Evolutionary conservation across 2,888 invertebrate genomes (phyloP).

Genomic region (Mythimna vitellina): DNA sequence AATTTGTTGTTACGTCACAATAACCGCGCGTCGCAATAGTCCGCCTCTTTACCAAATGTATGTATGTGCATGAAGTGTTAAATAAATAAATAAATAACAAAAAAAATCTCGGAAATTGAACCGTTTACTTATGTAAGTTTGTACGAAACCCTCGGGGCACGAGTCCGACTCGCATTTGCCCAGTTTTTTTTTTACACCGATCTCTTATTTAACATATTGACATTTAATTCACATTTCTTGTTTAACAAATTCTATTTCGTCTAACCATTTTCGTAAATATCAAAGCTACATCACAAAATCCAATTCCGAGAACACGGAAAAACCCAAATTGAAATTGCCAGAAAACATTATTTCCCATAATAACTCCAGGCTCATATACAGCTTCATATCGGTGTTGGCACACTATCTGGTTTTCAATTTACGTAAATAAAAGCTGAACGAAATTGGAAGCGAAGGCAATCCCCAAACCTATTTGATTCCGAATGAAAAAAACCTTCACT

Average conservation of each 20-base stretch:
- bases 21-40: too few relatives aligned
- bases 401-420: constrained; percentile 37
- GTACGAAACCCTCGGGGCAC: too few relatives aligned
- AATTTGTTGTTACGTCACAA: too few relatives aligned
- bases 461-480: constrained; percentile 8
- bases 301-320: not conserved
- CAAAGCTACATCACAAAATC: not conserved
- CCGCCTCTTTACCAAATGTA: too few relatives aligned
- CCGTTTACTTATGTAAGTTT: too few relatives aligned
- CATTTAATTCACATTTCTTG: too few relatives aligned
- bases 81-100: too few relatives aligned
- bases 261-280: not conserved
- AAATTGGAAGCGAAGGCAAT: constrained; percentile 36
- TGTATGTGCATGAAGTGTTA: too few relatives aligned
- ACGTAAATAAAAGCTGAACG: constrained; percentile 29
- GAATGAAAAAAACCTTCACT: constrained; percentile 15
- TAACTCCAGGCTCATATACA: not conserved
- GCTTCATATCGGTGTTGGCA: constrained; percentile 9
- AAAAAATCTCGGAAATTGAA: too few relatives aligned
- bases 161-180: too few relatives aligned
- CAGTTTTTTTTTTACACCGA: not conserved
- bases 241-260: not conserved
- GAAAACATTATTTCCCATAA: not conserved
- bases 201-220: not conserved
- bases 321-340: not conserved